Conservation (phyloP, 2,888 invertebrate species). For the Drosophila fungiperda region DNA sequence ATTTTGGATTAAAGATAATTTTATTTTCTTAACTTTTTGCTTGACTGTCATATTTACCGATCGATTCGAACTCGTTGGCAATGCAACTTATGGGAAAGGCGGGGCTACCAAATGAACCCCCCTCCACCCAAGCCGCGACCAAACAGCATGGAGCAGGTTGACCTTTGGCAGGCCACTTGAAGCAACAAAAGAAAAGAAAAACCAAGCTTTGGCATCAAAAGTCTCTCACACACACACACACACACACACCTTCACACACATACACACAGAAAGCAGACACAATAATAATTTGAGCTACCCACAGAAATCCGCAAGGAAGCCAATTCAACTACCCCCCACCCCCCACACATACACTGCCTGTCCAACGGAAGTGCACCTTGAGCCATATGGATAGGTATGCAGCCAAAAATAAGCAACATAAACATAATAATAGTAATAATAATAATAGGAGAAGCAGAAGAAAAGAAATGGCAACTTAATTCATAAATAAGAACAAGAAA, state of each 20-base stretch:
- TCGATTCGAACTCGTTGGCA: background rate
- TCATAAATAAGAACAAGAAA: conserved; percentile 43
- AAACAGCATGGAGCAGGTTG: conserved; percentile 19
- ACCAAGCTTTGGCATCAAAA: conserved; percentile 9
- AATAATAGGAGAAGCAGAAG: conserved; percentile 2
- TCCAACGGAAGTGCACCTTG: background rate
- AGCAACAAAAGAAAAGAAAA: background rate
- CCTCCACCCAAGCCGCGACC: background rate
- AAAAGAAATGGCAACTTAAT: conserved; percentile 37
- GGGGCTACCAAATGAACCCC: background rate
- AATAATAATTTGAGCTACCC: conserved; percentile 58
- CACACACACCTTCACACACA: conserved; percentile 20
- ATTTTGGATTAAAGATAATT: background rate
- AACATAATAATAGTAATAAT: background rate
- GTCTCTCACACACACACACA: conserved; percentile 16
- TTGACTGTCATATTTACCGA: conserved; percentile 1
- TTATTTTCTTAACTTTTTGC: background rate
- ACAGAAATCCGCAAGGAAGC: conserved; percentile 29
- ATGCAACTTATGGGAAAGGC: background rate
- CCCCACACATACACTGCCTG: background rate
- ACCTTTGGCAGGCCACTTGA: conserved; percentile 55
- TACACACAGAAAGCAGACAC: conserved; percentile 50
- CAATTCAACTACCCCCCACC: conserved; percentile 2
- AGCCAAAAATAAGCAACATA: conserved; percentile 2
- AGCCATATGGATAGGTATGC: conserved; percentile 23